A percentile compares a stretch with the other conserved stretches of the same genome.
phyloP scores from a whole-genome alignment of 2,113 vertebrate species.

The Guaruba guarouba region DNA sequence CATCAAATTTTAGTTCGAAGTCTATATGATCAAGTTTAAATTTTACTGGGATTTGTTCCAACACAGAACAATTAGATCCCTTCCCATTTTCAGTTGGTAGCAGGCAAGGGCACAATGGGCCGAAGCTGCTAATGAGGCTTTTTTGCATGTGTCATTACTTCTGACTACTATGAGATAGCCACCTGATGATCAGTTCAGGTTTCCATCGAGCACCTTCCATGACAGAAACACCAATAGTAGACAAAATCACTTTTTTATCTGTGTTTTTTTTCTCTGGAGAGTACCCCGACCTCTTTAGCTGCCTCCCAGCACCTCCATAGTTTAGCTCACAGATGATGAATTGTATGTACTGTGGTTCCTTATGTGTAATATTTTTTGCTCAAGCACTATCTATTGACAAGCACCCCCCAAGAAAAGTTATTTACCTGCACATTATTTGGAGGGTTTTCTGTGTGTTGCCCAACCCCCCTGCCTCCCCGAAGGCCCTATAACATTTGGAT shows the following conservation, averaged over 20 bases:
- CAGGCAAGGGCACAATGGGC: neutral
- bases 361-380: neutral
- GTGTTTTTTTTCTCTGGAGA: accelerated
- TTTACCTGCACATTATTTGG: neutral
- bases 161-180: neutral
- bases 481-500: neutral
- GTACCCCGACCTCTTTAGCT: neutral
- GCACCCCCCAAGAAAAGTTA: neutral
- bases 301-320: neutral
- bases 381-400: neutral
- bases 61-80: neutral
- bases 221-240: neutral
- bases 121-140: neutral
- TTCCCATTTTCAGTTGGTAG: neutral
- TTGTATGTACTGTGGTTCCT: neutral
- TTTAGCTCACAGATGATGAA: neutral
- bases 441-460: neutral
- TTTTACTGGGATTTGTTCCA: neutral
- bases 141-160: neutral
- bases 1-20: slow-evolving; percentile 5
- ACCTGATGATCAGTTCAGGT: neutral
- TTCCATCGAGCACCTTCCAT: neutral
- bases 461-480: neutral
- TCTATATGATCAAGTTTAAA: neutral
- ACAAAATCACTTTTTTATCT: neutral